A percentile compares a stretch with the other conserved stretches of the same genome.
These are phyloP conservation scores for Xanthorhoe designata DNA, from an alignment of 2,888 invertebrate species.

Conservation along the genomic window DNA sequence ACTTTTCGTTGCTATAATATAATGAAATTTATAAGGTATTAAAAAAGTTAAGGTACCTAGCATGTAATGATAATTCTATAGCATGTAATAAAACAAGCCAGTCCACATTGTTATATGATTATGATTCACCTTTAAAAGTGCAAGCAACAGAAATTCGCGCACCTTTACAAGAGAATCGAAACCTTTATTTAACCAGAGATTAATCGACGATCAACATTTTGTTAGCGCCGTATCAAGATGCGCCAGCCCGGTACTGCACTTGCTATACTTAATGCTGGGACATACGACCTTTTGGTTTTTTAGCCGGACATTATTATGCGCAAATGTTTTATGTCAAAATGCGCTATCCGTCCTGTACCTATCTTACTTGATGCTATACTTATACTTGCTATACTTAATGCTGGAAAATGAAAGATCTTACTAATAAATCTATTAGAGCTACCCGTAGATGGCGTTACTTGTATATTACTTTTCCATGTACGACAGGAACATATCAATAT, in stretches of 20 bases:
- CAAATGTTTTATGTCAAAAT: too few relatives aligned
- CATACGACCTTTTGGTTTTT: conserved; percentile 27
- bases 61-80: not conserved
- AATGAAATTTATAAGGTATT: too few relatives aligned
- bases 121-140: conserved; percentile 31
- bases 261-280: conserved; percentile 65
- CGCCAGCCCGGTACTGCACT: conserved; percentile 73
- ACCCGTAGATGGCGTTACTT: too few relatives aligned
- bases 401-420: too few relatives aligned
- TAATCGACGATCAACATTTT: conserved; percentile 45
- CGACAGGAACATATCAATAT: too few relatives aligned
- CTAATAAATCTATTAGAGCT: too few relatives aligned
- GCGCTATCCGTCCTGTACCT: not conserved
- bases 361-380: too few relatives aligned
- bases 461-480: too few relatives aligned
- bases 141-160: conserved; percentile 29
- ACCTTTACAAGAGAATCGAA: conserved; percentile 31
- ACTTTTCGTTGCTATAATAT: too few relatives aligned
- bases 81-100: not conserved
- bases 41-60: too few relatives aligned
- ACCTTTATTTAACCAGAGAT: conserved; percentile 42
- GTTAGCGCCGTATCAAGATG: conserved; percentile 62
- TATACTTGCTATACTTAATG: too few relatives aligned
- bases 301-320: conserved; percentile 3
- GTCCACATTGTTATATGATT: not conserved